These are phyloP conservation scores for Artemia sinica DNA, from an alignment of 2,888 invertebrate genomes.

Conservation along the genomic window DNA sequence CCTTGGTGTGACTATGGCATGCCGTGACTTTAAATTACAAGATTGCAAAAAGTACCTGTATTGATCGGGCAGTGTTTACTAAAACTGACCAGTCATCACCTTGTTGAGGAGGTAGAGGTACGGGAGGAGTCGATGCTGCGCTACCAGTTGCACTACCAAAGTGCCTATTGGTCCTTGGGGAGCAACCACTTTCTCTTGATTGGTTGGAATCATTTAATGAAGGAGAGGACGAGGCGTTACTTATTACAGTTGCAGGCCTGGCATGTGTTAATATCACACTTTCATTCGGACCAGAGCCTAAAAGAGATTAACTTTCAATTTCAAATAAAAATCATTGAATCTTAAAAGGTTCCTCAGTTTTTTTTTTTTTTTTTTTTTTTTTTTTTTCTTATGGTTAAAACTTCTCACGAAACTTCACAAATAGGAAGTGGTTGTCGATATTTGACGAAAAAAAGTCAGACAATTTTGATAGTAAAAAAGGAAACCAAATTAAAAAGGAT, in stretches of 20 bases:
- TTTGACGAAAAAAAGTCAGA: neutral
- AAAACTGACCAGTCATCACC: constrained; percentile 62
- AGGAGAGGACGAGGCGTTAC: constrained; percentile 37
- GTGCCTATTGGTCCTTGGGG: constrained; percentile 15
- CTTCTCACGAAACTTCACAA: no score
- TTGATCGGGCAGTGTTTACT: constrained; percentile 52
- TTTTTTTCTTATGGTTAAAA: no score
- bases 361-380: no score
- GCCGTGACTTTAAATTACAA: no score
- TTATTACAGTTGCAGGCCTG: constrained; percentile 46
- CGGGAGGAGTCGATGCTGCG: constrained; percentile 27
- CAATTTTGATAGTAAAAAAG: neutral
- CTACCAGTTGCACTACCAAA: neutral
- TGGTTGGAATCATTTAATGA: constrained; percentile 11
- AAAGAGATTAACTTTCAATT: neutral
- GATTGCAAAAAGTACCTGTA: neutral
- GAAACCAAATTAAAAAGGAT: neutral
- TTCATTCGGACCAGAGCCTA: constrained; percentile 6
- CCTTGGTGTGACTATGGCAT: no score
- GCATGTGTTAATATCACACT: constrained; percentile 46
- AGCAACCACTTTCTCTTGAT: constrained; percentile 6
- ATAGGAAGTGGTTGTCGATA: no score
- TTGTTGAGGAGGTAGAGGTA: constrained; percentile 47
- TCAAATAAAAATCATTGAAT: neutral
- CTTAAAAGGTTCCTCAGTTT: neutral